Percentiles rank a stretch among this genome's conserved stretches.
These are phyloP conservation scores for Lasiurus cinereus DNA, from an alignment of 2,113 vertebrate species.

Conservation along the genomic window DNA sequence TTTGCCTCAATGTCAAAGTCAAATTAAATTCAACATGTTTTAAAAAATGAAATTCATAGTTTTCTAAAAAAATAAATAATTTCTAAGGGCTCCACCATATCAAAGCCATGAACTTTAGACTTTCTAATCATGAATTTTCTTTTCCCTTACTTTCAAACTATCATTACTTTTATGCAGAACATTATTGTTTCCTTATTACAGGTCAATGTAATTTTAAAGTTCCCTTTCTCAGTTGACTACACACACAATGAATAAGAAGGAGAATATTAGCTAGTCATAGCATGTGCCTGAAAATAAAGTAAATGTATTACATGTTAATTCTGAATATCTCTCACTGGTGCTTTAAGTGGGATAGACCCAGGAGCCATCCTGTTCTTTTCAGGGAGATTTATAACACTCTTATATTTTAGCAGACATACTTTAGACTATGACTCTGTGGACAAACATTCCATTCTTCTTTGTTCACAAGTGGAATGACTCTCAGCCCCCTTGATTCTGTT, in stretches of 20 bases:
- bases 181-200: constrained; percentile 54
- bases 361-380: neutral
- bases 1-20: neutral
- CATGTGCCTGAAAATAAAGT: neutral
- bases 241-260: neutral
- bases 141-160: constrained; percentile 69
- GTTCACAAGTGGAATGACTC: neutral
- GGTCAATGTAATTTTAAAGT: constrained; percentile 69
- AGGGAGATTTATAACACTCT: neutral
- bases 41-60: neutral
- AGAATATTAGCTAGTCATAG: neutral
- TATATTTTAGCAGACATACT: neutral
- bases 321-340: neutral
- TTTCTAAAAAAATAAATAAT: neutral
- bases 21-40: constrained; percentile 22
- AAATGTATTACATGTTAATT: neutral
- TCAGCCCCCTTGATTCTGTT: neutral
- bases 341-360: neutral
- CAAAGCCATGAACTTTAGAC: neutral
- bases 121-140: neutral
- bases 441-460: neutral
- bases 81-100: neutral
- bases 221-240: neutral
- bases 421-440: neutral
- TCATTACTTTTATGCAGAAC: constrained; percentile 65